These are phyloP conservation scores for Euwallacea similis DNA, from an alignment of 1,140 invertebrate species.

Conservation along the genomic window DNA sequence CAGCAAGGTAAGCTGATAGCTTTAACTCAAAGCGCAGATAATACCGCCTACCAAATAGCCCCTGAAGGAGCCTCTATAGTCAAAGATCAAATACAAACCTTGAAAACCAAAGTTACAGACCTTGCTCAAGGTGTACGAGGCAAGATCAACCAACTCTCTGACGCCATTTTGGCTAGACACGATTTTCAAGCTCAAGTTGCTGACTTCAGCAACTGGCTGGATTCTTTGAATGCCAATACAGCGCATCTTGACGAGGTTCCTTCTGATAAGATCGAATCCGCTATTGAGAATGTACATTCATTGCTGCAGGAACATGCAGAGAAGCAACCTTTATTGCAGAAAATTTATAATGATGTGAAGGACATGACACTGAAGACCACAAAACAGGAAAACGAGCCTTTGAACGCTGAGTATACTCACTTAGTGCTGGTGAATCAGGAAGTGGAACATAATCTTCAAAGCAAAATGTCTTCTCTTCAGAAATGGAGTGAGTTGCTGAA, in stretches of 20 bases:
- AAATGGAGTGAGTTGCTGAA: constrained; percentile 81
- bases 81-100: constrained; percentile 70
- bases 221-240: constrained; percentile 71
- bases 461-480: constrained; percentile 74
- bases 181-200: constrained; percentile 82
- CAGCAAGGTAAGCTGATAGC: constrained; percentile 79
- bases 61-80: constrained; percentile 73
- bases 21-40: constrained; percentile 77
- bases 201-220: constrained; percentile 84
- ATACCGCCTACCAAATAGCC: constrained; percentile 72
- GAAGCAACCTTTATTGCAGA: constrained; percentile 71
- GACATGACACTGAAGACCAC: constrained; percentile 69
- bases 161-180: constrained; percentile 76
- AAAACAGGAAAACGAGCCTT: constrained; percentile 69
- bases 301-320: constrained; percentile 80
- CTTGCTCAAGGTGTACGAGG: constrained; percentile 72
- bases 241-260: constrained; percentile 79
- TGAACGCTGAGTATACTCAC: constrained; percentile 73
- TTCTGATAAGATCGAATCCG: constrained; percentile 75
- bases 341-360: constrained; percentile 81
- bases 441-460: constrained; percentile 72
- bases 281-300: constrained; percentile 76
- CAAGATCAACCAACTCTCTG: constrained; percentile 77
- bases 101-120: constrained; percentile 71
- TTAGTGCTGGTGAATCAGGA: constrained; percentile 76